Base-by-base conservation (phyloP, 2,888 invertebrate species). In the Idaea straminata region DNA sequence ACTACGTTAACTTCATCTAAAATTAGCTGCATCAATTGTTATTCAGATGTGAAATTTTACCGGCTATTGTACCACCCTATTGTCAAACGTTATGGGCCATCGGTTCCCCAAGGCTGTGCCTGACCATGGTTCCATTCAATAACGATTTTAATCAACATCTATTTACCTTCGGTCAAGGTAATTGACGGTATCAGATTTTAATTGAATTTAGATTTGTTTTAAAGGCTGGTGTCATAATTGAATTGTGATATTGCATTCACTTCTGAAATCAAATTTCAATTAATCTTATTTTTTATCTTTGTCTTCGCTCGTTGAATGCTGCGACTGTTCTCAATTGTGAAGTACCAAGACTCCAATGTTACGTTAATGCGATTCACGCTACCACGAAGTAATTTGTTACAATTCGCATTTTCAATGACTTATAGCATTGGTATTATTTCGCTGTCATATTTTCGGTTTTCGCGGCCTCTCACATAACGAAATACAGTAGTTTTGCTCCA, bases 31-130 rank as follows among this genome's bases (percentile, higher is more conserved):
- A 13, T 10, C 47, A 47, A 47, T 47, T 47, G 47, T 47, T 13
- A 47, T 47, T 47, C 47, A 47, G 47, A 59, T 59, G 15, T 59
- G 15, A 59, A 59, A 59, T 59, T 59, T 59, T 15, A 59, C 7
- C 58, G 58, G 58, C 15, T 7, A 59, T 59, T 59, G n/a, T 15
- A 6, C 58, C 15, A 16, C 7, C 5, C 58, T 59, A 59, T 70
- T 72, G 70, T 73, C 60, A 25, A 59, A 25, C 35, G 69, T 71
- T 68, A 69, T 68, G 72, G 67, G 35, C 69, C 66, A 72, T 68
- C 64, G 70, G 34, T 4, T 34, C 25, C 59, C 65, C 73, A 72
- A 74, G 74, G 74, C 71, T 70, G 68, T 36, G 60, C 64, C 66
- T 66, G 68, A 64, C 70, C 67, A 67, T 72, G 72, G 66, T 58